Base-by-base conservation (phyloP, 2,888 invertebrate genomes). In the Drosophila stalkeri region DNA sequence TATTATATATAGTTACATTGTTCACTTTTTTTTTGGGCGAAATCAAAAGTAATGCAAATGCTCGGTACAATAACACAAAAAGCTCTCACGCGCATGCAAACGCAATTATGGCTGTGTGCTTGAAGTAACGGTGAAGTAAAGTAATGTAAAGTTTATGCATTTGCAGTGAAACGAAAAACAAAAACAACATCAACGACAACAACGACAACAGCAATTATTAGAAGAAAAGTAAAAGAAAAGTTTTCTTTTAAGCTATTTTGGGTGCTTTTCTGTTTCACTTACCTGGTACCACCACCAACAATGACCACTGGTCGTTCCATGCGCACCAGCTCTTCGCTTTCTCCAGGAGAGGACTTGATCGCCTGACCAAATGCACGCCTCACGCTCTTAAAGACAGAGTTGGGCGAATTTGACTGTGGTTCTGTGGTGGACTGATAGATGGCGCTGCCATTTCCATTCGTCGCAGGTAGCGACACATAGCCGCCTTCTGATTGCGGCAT, bases 391-490 rank as follows among this genome's bases (percentile, higher is more conserved):
- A 93, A 92, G 16, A 93, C 93, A 64, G 93, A 93, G 72, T 91
- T 91, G 66, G 93, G 91, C 56, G 92, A 91, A 54, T 67, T 51
- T 49, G 66, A 16, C 62, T 77, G 77, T 78, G 93, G 93, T 86
- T 93, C 93, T 89, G 93, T 93, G 80, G 93, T 93, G 74, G 93
- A 91, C 81, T 93, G 93, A 87, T 93, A 93, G 78, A 93, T 93
- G 81, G 92, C 90, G 63, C 91, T 91, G 81, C 89, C 90, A 85
- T 91, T 90, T 61, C 91, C 91, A 75, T 90, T 91, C 88, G 76
- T 90, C 77, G 82, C 91, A 82, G 92, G 93, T 83, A 93, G 84
- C 69, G 93, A 93, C 54, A 93, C 88, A 86, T 93, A 93, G 68
- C 93, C 93, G 88, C 93, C 93, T 84, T 93, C 93, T 64, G 92